phyloP scores from a whole-genome alignment of 2,797 vertebrate species.

The Chiloscyllium punctatum region DNA sequence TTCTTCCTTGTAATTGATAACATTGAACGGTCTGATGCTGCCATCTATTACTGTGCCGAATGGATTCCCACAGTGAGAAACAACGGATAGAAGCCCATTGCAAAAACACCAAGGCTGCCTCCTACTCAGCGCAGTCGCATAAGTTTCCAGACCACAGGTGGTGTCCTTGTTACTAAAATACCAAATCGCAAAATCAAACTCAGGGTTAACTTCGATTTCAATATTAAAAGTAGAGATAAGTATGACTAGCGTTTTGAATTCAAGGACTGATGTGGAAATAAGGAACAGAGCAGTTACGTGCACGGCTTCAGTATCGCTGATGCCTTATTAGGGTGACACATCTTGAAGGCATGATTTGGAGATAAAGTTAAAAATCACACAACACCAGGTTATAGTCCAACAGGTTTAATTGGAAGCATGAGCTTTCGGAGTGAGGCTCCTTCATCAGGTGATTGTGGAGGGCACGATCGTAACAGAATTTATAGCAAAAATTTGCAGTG shows the following conservation, averaged over 20 bases:
- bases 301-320: too few species aligned
- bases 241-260: neutral
- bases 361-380: too few species aligned
- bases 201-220: neutral
- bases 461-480: too few species aligned
- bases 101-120: neutral
- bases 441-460: too few species aligned
- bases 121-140: neutral
- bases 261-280: neutral
- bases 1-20: conserved; percentile 27
- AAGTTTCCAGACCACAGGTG: neutral
- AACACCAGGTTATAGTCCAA: too few species aligned
- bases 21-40: neutral
- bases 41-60: conserved; percentile 18
- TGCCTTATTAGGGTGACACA: neutral
- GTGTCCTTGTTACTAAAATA: neutral
- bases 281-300: too few species aligned
- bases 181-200: neutral
- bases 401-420: too few species aligned
- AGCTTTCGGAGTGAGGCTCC: too few species aligned
- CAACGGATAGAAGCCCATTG: neutral
- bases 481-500: too few species aligned
- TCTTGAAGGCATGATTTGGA: too few species aligned
- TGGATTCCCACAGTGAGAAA: conserved; percentile 6
- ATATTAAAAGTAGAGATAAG: neutral